A percentile compares a stretch with the other conserved stretches of the same genome.
Conservation (phyloP, 1,140 invertebrate species). For the Elysia chlorotica region DNA sequence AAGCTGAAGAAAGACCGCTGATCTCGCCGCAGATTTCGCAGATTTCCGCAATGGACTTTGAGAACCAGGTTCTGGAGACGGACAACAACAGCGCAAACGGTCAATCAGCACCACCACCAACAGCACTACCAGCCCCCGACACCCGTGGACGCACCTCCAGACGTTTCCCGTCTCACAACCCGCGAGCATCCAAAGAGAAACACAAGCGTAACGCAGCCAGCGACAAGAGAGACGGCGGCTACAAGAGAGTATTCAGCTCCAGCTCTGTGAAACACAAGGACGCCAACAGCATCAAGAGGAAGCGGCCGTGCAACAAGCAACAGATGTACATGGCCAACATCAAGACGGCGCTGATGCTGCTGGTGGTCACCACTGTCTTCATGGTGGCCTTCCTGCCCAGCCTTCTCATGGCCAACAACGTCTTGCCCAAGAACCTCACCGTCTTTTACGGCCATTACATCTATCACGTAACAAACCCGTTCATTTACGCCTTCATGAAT, state of each 20-base stretch:
- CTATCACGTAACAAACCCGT: slow-evolving; percentile 40
- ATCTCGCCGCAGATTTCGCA: background rate
- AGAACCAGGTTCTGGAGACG: background rate
- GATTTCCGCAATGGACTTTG: background rate
- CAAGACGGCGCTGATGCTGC: slow-evolving; percentile 39
- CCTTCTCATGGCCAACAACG: slow-evolving; percentile 30
- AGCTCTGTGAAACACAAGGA: too few relatives aligned
- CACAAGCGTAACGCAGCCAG: background rate
- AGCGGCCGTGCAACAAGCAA: slow-evolving; percentile 14
- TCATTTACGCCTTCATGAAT: slow-evolving; percentile 45
- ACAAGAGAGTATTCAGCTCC: too few relatives aligned
- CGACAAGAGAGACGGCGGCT: slow-evolving; percentile 6
- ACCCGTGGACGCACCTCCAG: background rate
- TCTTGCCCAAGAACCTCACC: slow-evolving; percentile 22
- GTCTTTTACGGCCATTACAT: slow-evolving; percentile 41
- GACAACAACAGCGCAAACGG: too few relatives aligned
- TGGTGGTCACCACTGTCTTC: slow-evolving; percentile 43
- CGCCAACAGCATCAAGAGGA: background rate
- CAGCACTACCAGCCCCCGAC: background rate
- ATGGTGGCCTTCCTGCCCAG: slow-evolving; percentile 38
- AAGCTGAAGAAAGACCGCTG: background rate
- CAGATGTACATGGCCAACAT: slow-evolving; percentile 34
- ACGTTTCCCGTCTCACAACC: background rate
- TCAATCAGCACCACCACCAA: background rate
- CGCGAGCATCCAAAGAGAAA: background rate